phyloP scores from a whole-genome alignment of 1,140 invertebrate genomes.

The Bilobella aurantiaca region DNA sequence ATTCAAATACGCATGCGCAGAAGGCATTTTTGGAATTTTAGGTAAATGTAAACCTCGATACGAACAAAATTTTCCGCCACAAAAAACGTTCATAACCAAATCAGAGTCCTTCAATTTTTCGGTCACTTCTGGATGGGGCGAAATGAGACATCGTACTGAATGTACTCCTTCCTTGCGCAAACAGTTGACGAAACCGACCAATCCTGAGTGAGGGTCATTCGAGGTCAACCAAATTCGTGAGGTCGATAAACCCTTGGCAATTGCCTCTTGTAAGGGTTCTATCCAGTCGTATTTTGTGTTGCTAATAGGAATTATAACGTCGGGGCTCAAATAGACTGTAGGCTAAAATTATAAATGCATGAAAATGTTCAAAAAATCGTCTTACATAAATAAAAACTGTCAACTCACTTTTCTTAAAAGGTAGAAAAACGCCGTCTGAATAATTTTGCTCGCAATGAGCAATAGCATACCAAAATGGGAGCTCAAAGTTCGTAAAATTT shows the following conservation, averaged over 20 bases:
- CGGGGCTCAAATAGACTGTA: no score
- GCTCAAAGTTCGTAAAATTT: no score
- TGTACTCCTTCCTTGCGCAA: slow-evolving; percentile 67
- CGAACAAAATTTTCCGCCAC: neutral
- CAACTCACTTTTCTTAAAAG: no score
- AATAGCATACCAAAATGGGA: no score
- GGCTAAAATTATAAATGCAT: no score
- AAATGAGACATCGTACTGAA: no score
- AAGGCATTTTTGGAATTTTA: slow-evolving; percentile 34
- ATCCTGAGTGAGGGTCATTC: slow-evolving; percentile 58
- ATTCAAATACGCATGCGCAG: slow-evolving; percentile 87
- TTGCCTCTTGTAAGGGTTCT: neutral
- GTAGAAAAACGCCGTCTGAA: no score
- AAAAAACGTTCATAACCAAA: slow-evolving; percentile 10
- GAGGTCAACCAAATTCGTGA: slow-evolving; percentile 57
- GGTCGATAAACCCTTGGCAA: neutral
- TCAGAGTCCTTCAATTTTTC: slow-evolving; percentile 33
- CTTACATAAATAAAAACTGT: no score
- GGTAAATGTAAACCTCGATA: slow-evolving; percentile 18
- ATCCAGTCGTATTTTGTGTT: neutral
- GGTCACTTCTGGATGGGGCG: neutral
- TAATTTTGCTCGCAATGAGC: no score
- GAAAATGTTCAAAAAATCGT: no score
- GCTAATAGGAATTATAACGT: neutral
- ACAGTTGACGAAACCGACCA: slow-evolving; percentile 80